Percentiles rank a stretch among this genome's conserved stretches.
phyloP scores from a whole-genome alignment of 2,113 vertebrate species.

The Brachypodius melanocephalos region DNA sequence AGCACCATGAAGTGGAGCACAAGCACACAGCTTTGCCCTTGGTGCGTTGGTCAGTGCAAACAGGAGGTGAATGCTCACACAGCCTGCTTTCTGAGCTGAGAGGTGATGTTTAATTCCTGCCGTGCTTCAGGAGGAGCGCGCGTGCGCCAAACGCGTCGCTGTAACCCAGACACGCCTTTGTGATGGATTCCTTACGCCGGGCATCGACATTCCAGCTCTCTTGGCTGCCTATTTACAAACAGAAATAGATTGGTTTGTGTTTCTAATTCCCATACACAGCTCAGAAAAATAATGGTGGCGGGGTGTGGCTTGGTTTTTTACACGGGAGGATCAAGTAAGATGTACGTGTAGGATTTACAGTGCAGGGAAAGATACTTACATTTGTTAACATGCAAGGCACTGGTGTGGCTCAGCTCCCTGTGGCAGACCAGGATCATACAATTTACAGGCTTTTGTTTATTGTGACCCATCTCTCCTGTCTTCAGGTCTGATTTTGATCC shows the following conservation, averaged over 20 bases:
- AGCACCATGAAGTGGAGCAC: neutral
- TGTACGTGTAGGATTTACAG: neutral
- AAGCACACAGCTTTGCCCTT: neutral
- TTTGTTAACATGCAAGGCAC: neutral
- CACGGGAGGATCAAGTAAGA: neutral
- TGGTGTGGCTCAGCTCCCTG: neutral
- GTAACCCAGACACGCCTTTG: neutral
- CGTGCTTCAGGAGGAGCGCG: accelerated
- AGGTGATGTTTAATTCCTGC: neutral
- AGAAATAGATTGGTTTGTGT: neutral
- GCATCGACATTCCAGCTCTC: neutral
- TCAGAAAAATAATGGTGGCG: neutral
- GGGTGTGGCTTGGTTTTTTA: neutral
- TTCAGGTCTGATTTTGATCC: neutral
- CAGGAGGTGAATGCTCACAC: accelerated
- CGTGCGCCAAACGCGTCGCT: accelerated
- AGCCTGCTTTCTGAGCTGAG: neutral
- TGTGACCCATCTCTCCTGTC: neutral
- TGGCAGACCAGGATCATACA: neutral
- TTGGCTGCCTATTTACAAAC: neutral
- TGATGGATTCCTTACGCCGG: neutral
- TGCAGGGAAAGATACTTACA: neutral
- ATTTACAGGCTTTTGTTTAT: neutral
- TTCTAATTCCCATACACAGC: neutral
- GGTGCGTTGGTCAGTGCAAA: neutral